Evolutionary conservation across 1,140 invertebrate genomes (phyloP), one percentile per base, ranked within the genome.

Genomic region (Cylas formicarius): DNA sequence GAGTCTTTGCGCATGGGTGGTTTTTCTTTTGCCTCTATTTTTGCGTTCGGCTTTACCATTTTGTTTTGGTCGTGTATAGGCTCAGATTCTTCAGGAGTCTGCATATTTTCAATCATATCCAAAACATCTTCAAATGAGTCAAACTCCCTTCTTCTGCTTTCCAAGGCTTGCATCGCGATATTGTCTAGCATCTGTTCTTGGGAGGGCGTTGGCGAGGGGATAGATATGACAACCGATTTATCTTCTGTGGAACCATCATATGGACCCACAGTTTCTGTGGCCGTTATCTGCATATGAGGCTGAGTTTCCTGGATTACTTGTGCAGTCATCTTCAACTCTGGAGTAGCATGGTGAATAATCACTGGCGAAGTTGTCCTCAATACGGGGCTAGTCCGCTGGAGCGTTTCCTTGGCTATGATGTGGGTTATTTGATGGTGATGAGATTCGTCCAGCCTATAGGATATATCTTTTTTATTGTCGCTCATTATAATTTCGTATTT

Each of bases 91-190:
- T 29, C 57, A 48, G 10, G 61, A 53, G 33, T 74, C 71, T 24
- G 69, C 69, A 80, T 81, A 49, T 80, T 79, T 28, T 81, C 76
- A 9, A 81, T 63, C 68, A 81, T 79, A 52, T 80, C 75, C 2
- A 81, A 59, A 61, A 81, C 78, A 53, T 81, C 78, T 53, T 82
- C 78, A 19, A 80, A 75, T 2, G 73, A 72, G 48, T 81, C 78
- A 21, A 75, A 73, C 40, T 71, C 72, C 46, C 72, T 70, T 13
- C 69, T 60, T 4, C 70, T 55, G 4, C 66, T 64, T 51, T 73
- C 61, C 27, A 67, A 67, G 28, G 73, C 72, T 55, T 74, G 70
- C 62, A 75, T 65, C 0, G 73, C 73, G 14, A 77, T 74, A 52
- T 75, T 72, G 55, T 77, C 74, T 8, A 77, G 57, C 62, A 75